These are phyloP conservation scores for Dromiciops gliroides DNA, from an alignment of 2,113 vertebrate species.

Conservation along the genomic window DNA sequence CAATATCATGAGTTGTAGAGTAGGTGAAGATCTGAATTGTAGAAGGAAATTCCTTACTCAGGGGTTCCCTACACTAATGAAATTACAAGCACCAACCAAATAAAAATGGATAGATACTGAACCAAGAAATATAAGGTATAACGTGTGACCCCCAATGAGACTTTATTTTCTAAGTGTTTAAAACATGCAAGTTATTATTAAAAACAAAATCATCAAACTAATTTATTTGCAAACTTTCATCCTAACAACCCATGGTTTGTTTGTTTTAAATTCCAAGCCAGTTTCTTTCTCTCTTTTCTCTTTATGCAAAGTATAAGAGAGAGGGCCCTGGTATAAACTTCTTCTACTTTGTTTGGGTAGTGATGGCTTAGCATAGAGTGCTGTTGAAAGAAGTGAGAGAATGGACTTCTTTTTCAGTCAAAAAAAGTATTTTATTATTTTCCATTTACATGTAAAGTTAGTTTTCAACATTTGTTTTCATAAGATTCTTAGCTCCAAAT, in stretches of 20 bases:
- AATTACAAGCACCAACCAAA: neutral
- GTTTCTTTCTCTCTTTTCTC: neutral
- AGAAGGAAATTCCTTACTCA: neutral
- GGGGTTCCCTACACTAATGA: neutral
- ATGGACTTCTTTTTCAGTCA: neutral
- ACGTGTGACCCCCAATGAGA: neutral
- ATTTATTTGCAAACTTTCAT: neutral
- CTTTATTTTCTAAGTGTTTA: neutral
- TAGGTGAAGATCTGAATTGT: neutral
- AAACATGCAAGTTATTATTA: neutral
- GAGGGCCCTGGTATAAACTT: too few species aligned
- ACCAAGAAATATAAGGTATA: neutral
- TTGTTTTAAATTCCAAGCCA: neutral
- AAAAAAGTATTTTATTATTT: too few species aligned
- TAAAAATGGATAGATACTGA: neutral
- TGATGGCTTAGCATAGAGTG: neutral
- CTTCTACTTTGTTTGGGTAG: neutral
- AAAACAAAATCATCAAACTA: neutral
- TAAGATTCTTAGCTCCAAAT: too few species aligned
- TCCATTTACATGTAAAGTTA: too few species aligned
- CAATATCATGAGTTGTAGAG: neutral
- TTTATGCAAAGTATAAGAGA: neutral
- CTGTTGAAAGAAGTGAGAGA: neutral
- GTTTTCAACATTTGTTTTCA: too few species aligned
- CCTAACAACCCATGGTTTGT: neutral